Evolutionary conservation across 1,140 invertebrate genomes (phyloP), one percentile per base, ranked within the genome.

Genomic region (Pemphigus obesinymphae): DNA sequence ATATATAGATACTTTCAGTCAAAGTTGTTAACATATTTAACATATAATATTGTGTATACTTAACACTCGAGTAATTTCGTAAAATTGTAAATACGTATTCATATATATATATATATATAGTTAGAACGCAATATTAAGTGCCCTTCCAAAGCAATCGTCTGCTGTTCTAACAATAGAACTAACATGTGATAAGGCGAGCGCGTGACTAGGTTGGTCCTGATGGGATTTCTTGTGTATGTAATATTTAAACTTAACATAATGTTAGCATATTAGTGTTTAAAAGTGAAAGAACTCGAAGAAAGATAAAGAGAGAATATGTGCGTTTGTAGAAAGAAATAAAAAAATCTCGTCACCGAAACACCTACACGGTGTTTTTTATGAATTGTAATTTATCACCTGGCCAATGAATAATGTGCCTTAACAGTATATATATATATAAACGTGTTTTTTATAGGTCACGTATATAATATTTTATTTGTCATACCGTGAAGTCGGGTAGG

Each of bases 321-420:
- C 3, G 11, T 37, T 5, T 23, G 10, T 23, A 55, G 48, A 34
- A 48, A 76, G 29, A 34, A 15, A 34, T n/a, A n/a, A 53, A 53
- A 40, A 55, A 75, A 76, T 37, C 45, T 76, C 29, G 48, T 76
- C 73, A 53, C 43, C 2, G 45, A 53, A 50, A 50, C 72, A 75
- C 73, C 48, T 55, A 76, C 48, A 53, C 48, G 31, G 11, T 31
- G n/a, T n/a, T 50, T 55, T 53, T 76, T 31, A 50, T 76, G 73
- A 76, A 76, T 55, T 6, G 20, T 76, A 76, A 76, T 76, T 76
- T 53, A 53, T 55, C 48, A 55, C 29, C 31, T 34, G 48, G 10
- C 17, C 45, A 34, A 55, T 55, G 43, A 76, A 75, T 76, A 76
- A 76, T 31, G 73, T 23, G 29, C 15, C 43, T 23, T 23, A 23